Evolutionary conservation across 2,888 invertebrate species (phyloP), one percentile per base, ranked within the genome.

Genomic region (Heteromurus nitidus): DNA sequence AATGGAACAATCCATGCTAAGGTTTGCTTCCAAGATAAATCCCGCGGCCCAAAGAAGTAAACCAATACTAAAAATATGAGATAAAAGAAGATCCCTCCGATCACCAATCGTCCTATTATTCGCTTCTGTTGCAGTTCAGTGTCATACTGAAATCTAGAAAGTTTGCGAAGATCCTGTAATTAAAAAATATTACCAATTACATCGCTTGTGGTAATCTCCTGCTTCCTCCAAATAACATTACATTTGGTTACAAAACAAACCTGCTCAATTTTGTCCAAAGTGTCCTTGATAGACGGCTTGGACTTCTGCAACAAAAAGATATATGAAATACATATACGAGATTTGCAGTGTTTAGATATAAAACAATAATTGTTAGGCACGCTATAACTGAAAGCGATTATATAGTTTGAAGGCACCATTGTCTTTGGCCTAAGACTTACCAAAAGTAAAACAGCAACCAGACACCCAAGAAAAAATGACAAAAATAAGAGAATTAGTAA

Each of bases 41-140:
- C 92, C 80, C 94, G 94, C 82, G 95, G 94, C 86, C 94, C 95
- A 87, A 93, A 93, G 90, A 95, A 94, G 88, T 94, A 96, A 89
- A 95, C 94, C 9, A 94, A 88, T 31, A 94, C 89, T 7, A 94
- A 94, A 83, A 93, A 92, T 53, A 95, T 88, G 58, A 95, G 91
- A 87, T 91, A 92, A 11, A 90, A 68, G 7, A 91, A 84, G n/a
- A 90, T 89, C 13, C 91, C 91, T 87, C 90, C 91, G 42, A 93
- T 89, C 36, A 94, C 91, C 70, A 97, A 92, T 87, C 94, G 93
- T 53, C 95, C 95, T 65, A 96, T 93, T 84, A 96, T 93, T 67
- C 93, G 93, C 88, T 95, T 95, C 89, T 95, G 95, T 55, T 92
- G 92, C 88, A 94, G 93, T 88, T 96, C 94, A 24, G 96, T 96